These are phyloP conservation scores for Coregonus ussuriensis DNA, from an alignment of 2,797 vertebrate species.

Conservation along the genomic window DNA sequence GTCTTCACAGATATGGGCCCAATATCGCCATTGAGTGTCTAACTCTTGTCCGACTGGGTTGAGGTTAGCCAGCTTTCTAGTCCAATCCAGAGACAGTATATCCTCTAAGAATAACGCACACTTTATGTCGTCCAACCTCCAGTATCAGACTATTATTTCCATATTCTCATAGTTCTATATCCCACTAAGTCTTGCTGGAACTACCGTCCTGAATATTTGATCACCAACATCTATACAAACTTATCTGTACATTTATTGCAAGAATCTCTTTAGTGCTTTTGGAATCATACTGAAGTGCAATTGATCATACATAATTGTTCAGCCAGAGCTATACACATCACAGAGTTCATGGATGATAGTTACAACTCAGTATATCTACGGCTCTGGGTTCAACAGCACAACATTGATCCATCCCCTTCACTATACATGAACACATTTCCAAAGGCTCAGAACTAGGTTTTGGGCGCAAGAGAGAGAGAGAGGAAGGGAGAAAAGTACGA, in stretches of 20 bases:
- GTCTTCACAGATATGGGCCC: conserved; percentile 45
- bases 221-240: conserved; percentile 37
- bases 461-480: conserved; percentile 49
- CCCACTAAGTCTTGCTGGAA: background rate
- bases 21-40: conserved; percentile 45
- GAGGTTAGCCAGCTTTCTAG: background rate
- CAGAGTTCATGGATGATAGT: conserved; percentile 34
- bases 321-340: conserved; percentile 32
- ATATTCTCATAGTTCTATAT: conserved; percentile 11
- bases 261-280: conserved; percentile 52
- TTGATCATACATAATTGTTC: conserved; percentile 43
- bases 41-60: conserved; percentile 40
- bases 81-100: conserved; percentile 29
- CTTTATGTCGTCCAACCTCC: conserved; percentile 16
- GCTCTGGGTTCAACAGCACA: conserved; percentile 27
- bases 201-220: conserved; percentile 32
- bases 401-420: conserved; percentile 29
- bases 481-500: conserved; percentile 58
- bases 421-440: conserved; percentile 56
- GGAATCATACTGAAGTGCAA: conserved; percentile 48
- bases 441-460: conserved; percentile 43
- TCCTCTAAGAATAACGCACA: conserved; percentile 24
- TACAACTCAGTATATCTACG: conserved; percentile 26
- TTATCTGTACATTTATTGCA: conserved; percentile 67
- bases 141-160: conserved; percentile 29